Base-by-base conservation (phyloP, 2,888 invertebrate genomes). In the Drosophila histrio region DNA sequence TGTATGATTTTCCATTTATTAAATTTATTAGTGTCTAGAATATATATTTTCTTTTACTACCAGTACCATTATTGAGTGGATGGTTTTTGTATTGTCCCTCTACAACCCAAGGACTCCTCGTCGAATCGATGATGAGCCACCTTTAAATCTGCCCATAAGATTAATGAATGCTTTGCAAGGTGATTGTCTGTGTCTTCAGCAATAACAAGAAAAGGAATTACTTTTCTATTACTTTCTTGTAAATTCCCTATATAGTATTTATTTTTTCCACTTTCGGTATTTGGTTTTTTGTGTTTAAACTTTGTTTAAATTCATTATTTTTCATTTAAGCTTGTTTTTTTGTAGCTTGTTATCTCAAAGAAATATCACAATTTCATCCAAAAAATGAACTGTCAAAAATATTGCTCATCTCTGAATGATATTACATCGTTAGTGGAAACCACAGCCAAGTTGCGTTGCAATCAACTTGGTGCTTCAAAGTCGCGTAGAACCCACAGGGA, bases 321-420 rank as follows among this genome's bases (percentile, higher is more conserved):
- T n/a, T n/a, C n/a, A n/a, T n/a, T n/a, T n/a, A n/a, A n/a, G n/a
- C n/a, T n/a, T n/a, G n/a, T n/a, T n/a, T n/a, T n/a, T n/a, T n/a
- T n/a, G n/a, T n/a, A n/a, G n/a, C n/a, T n/a, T n/a, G n/a, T n/a
- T n/a, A n/a, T n/a, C n/a, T n/a, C n/a, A n/a, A n/a, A 13, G 4
- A 32, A 32, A 13, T 13, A 6, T 4, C 15, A 34, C 8, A 15
- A 15, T 9, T 19, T 1, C 17, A 4, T 11, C 2, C 3, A 19
- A 4, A 22, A 43, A 39, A 8, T 52, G 13, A 39, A 22, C 15
- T 15, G 2, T 22, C 13, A 2, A 13, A 39, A 22, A 26, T 38
- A 38, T 52, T 28, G 47, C 64, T 36, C 72, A 77, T 72, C 64
- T 60, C 72, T 64, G 44, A 7, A 21, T 19, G 15, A 17, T 3